Conservation (phyloP, 2,797 vertebrate genomes). For the Mustela erminea region DNA sequence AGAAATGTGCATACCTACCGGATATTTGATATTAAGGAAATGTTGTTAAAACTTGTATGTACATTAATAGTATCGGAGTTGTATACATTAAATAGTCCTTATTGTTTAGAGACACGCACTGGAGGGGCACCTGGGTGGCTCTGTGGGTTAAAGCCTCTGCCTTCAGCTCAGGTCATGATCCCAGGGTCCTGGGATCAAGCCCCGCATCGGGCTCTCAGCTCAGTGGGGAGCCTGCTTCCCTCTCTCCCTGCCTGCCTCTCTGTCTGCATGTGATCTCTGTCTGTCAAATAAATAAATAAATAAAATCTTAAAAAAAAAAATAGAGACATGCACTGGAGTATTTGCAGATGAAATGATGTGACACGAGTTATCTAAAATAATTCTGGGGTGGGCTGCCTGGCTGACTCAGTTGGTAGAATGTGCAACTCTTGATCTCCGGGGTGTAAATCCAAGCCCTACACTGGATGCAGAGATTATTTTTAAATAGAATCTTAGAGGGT, state of each 20-base stretch:
- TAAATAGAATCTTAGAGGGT: neutral
- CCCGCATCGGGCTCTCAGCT: too few relatives aligned
- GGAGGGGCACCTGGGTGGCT: neutral
- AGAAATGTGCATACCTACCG: neutral
- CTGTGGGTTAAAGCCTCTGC: too few relatives aligned
- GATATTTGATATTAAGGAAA: conserved; percentile 5
- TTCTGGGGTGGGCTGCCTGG: neutral
- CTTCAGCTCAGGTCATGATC: too few relatives aligned
- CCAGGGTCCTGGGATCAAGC: too few relatives aligned
- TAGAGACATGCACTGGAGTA: neutral
- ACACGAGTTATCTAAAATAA: neutral
- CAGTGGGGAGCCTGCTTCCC: too few relatives aligned
- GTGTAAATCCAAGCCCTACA: neutral
- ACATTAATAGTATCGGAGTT: neutral
- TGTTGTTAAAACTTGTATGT: neutral
- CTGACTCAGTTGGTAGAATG: neutral
- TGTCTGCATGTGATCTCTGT: too few relatives aligned
- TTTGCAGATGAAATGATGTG: neutral
- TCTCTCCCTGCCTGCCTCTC: too few relatives aligned
- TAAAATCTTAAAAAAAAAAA: too few relatives aligned
- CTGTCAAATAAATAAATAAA: too few relatives aligned
- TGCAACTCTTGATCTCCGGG: neutral
- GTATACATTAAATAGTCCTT: neutral
- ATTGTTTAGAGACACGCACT: neutral
- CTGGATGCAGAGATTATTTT: neutral